These are phyloP conservation scores for Nomada fucata DNA, from an alignment of 2,888 invertebrate genomes.

Conservation along the genomic window DNA sequence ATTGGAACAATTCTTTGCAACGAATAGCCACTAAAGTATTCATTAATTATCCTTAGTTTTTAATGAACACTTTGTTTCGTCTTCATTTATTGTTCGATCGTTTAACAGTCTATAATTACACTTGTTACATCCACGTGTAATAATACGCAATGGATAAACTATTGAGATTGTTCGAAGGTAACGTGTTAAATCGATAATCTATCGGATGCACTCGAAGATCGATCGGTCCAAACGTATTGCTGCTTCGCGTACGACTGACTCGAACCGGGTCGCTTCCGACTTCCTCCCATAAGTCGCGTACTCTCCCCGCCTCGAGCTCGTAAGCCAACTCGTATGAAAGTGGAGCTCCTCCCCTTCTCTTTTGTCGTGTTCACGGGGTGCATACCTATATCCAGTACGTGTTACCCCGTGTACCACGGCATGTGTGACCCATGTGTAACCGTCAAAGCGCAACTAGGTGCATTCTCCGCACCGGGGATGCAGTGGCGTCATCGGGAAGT, in stretches of 20 bases:
- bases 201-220: not conserved
- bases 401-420: conserved; percentile 36
- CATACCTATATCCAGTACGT: conserved; percentile 35
- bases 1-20: not conserved
- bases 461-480: conserved; percentile 36
- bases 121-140: not conserved
- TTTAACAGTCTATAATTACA: not conserved
- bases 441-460: conserved; percentile 71
- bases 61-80: not conserved
- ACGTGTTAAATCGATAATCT: not conserved
- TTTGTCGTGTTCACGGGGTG: conserved; percentile 60
- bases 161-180: not conserved
- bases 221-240: conserved; percentile 61
- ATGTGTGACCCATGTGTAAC: conserved; percentile 63
- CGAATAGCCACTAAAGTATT: not conserved
- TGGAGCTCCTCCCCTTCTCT: conserved; percentile 66
- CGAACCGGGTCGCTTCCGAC: conserved; percentile 75
- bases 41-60: not conserved
- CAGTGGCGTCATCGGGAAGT: conserved; percentile 36
- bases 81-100: not conserved
- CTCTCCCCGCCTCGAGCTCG: conserved; percentile 71
- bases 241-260: conserved; percentile 71
- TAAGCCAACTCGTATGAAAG: conserved; percentile 76
- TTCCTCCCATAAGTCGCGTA: conserved; percentile 73
- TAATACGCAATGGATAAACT: not conserved